Evolutionary conservation across 2,888 invertebrate genomes (phyloP), one percentile per base, ranked within the genome.

Genomic region (Lacanobia oleracea): DNA sequence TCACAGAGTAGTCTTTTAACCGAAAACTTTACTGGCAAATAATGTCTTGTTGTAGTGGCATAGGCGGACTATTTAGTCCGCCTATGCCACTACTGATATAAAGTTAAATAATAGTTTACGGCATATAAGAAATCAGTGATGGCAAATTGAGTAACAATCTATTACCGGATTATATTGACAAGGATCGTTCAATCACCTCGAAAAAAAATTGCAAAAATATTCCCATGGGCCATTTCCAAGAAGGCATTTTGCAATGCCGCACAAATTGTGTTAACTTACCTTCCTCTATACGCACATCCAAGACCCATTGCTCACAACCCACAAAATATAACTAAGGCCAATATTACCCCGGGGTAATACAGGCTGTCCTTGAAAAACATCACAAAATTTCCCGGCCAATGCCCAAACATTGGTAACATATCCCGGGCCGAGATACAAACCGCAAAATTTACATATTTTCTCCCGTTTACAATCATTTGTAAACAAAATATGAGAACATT

Each of bases 391-490:
- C 65, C 16, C 51, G 43, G 50, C 33, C 60, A 16, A 7, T 57
- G 14, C 56, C 56, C 70, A 53, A 81, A 84, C 63, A 84, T 72
- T 66, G 72, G 59, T 62, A 62, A 75, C 61, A 72, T 54, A 75
- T 72, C 56, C 72, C 61, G 2, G 56, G 18, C 63, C 68, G 37
- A 33, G n/a, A 69, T 51, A 61, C 50, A 62, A 66, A 61, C 81
- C 70, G 63, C 65, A 48, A 65, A 83, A 83, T 81, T 84, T 72
- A 68, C 81, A 81, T 84, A 76, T 72, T 67, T 67, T 48, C 66
- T 43, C 60, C 12, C 66, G 27, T 81, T 83, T 64, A 81, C 75
- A 80, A 75, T 75, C n/a, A 81, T 81, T 83, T 84, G 84, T 75
- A 65, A 81, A 81, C 71, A 81, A 75, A 69, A 81, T 81, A 84